These are phyloP conservation scores for Cheilinus undulatus DNA, from an alignment of 2,113 vertebrate genomes.

Conservation along the genomic window DNA sequence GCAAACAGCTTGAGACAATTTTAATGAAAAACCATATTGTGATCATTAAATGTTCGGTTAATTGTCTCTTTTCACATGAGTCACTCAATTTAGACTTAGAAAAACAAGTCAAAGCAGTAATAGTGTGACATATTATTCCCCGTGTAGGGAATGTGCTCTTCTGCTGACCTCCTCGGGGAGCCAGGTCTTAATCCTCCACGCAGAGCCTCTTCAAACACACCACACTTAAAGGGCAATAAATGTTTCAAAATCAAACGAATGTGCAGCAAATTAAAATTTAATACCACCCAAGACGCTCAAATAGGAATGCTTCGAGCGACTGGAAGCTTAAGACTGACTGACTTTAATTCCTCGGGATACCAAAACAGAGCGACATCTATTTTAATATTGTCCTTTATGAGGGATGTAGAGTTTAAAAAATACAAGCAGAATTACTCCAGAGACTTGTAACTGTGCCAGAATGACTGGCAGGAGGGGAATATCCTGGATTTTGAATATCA, in stretches of 20 bases:
- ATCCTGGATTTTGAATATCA: neutral
- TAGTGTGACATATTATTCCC: conserved; percentile 1
- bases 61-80: conserved; percentile 5
- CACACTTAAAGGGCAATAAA: conserved; percentile 13
- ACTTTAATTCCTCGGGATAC: neutral
- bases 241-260: neutral
- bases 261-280: conserved; percentile 1
- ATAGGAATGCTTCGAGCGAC: conserved; percentile 3
- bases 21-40: conserved; percentile 17
- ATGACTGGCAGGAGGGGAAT: neutral
- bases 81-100: neutral
- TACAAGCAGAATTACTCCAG: neutral
- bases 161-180: conserved; percentile 14
- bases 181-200: neutral
- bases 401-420: neutral
- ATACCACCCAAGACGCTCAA: neutral
- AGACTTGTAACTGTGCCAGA: neutral
- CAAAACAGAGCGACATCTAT: neutral
- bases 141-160: conserved; percentile 13
- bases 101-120: conserved; percentile 8
- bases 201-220: conserved; percentile 4
- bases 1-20: conserved; percentile 9
- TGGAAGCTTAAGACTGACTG: neutral
- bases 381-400: conserved; percentile 8
- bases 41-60: neutral